These are phyloP conservation scores for Nothoprocta perdicaria DNA, from an alignment of 2,113 vertebrate species.

Conservation along the genomic window DNA sequence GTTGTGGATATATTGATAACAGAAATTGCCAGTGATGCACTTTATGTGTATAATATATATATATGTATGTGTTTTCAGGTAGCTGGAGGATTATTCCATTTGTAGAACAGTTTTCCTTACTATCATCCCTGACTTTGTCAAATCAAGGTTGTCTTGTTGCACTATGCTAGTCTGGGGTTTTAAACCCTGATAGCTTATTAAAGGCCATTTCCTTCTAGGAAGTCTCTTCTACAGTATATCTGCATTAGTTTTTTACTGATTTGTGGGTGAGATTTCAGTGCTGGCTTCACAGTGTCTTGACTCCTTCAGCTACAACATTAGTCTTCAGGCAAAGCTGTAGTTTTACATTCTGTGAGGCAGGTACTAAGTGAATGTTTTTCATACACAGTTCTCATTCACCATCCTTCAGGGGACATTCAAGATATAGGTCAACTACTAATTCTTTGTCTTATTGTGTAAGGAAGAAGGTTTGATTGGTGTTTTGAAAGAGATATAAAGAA, in stretches of 20 bases:
- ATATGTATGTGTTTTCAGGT: neutral
- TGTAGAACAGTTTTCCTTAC: neutral
- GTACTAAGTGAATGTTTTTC: accelerated
- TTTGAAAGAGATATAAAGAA: neutral
- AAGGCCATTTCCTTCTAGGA: neutral
- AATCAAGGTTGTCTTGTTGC: neutral
- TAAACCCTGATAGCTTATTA: neutral
- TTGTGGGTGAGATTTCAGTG: neutral
- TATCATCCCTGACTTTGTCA: neutral
- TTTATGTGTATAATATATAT: too few relatives aligned
- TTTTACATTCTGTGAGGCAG: accelerated
- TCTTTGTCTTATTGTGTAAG: neutral
- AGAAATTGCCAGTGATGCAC: neutral
- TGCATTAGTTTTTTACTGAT: neutral
- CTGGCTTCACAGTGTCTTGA: neutral
- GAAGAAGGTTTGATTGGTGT: neutral
- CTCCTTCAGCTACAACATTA: neutral
- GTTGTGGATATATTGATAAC: neutral
- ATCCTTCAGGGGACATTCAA: neutral
- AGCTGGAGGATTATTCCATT: neutral
- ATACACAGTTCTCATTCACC: neutral
- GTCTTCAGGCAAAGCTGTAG: too few relatives aligned
- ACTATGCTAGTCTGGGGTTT: neutral
- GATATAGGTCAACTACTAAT: neutral
- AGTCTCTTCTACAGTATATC: neutral